Percentiles rank a stretch among this genome's conserved stretches.
Evolutionary conservation across 2,797 vertebrate species (phyloP).

Genomic region (Falco novaeseelandiae): DNA sequence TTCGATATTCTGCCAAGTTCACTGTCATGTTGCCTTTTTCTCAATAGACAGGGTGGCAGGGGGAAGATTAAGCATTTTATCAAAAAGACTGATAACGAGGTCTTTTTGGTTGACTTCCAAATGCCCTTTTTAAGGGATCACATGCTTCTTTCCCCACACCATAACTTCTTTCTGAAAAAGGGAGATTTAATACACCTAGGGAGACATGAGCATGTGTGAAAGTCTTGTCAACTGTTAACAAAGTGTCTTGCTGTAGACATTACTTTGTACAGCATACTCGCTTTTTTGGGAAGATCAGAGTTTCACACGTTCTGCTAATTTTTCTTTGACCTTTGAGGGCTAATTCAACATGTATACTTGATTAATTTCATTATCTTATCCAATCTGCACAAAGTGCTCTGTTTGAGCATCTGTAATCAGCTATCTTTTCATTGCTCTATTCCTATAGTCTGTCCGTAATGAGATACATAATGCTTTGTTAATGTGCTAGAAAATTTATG

Average conservation of each 20-base stretch:
- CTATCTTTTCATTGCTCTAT: neutral
- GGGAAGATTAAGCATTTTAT: constrained; percentile 15
- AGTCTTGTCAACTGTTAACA: constrained; percentile 52
- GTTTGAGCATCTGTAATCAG: constrained; percentile 24
- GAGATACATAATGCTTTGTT: constrained; percentile 33
- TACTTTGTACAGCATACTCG: constrained; percentile 37
- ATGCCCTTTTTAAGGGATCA: constrained; percentile 19
- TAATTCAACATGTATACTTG: constrained; percentile 30
- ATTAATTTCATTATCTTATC: constrained; percentile 42
- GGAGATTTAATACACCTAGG: constrained; percentile 34
- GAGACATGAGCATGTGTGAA: constrained; percentile 50
- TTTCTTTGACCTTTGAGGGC: constrained; percentile 41
- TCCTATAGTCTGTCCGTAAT: neutral
- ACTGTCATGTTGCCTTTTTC: neutral
- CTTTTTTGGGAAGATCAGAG: constrained; percentile 3
- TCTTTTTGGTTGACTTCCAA: constrained; percentile 34
- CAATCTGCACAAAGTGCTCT: constrained; percentile 15
- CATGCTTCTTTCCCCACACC: neutral
- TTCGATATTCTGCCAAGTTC: constrained; percentile 9
- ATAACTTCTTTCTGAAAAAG: neutral
- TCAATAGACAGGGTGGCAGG: neutral
- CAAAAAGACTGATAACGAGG: neutral
- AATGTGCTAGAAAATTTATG: constrained; percentile 39
- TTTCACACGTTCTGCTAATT: constrained; percentile 44
- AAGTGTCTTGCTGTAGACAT: constrained; percentile 25